Evolutionary conservation across 1,140 invertebrate genomes (phyloP).

Genomic region (Drosophila ambigua): DNA sequence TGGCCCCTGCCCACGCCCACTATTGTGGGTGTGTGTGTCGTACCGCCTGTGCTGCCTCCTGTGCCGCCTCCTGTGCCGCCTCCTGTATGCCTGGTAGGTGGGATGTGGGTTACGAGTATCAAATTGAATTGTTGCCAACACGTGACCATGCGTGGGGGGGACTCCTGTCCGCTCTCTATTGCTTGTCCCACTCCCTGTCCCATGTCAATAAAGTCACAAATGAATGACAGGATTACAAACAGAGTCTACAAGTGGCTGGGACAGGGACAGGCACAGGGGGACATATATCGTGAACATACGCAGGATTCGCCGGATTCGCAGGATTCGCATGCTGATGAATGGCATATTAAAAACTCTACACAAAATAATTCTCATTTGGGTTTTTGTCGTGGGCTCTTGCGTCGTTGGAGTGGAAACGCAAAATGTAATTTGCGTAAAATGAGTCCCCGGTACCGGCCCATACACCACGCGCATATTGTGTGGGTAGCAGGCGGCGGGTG

Average conservation of each 20-base stretch:
- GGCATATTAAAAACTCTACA: slow-evolving; percentile 69
- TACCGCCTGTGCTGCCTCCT: too few relatives aligned
- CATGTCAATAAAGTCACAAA: slow-evolving; percentile 77
- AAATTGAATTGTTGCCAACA: slow-evolving; percentile 79
- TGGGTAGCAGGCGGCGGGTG: neutral
- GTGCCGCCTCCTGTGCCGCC: neutral
- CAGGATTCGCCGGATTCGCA: neutral
- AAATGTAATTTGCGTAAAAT: slow-evolving; percentile 79
- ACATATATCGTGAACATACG: neutral
- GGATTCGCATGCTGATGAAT: slow-evolving; percentile 55
- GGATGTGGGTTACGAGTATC: slow-evolving; percentile 53
- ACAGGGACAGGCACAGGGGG: neutral
- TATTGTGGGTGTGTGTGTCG: slow-evolving; percentile 14
- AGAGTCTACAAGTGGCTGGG: slow-evolving; percentile 66
- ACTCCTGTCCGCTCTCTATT: too few relatives aligned
- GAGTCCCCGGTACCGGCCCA: slow-evolving; percentile 19
- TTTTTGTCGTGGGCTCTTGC: slow-evolving; percentile 25
- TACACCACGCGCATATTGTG: too few relatives aligned
- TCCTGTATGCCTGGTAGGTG: neutral
- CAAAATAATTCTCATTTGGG: slow-evolving; percentile 37
- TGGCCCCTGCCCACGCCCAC: neutral
- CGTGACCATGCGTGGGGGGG: slow-evolving; percentile 52
- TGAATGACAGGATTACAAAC: slow-evolving; percentile 76
- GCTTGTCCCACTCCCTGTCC: neutral
- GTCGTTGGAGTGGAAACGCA: slow-evolving; percentile 49